A percentile compares a stretch with the other conserved stretches of the same genome.
These are phyloP conservation scores for Drosophila bunnanda DNA, from an alignment of 2,888 invertebrate species.

Conservation along the genomic window DNA sequence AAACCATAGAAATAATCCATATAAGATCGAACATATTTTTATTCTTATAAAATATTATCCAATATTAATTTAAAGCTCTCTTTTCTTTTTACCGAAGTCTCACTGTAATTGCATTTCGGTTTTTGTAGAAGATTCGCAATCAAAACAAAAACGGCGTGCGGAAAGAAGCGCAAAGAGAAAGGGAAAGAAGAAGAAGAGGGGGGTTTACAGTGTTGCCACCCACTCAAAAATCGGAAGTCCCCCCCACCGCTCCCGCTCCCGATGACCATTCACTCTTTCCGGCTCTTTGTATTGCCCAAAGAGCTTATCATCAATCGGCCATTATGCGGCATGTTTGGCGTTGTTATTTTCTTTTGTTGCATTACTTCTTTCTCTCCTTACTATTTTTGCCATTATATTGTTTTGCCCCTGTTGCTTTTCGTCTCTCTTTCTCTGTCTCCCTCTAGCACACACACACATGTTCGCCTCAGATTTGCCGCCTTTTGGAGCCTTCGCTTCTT, in stretches of 20 bases:
- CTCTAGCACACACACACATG: conserved; percentile 6
- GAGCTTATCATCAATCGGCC: conserved; percentile 57
- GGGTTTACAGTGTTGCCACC: conserved; percentile 34
- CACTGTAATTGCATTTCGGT: conserved; percentile 15
- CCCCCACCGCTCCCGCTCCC: conserved; percentile 20
- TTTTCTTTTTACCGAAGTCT: neutral
- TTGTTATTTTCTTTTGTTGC: conserved; percentile 50
- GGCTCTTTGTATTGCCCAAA: neutral
- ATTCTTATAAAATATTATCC: neutral
- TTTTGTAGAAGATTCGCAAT: conserved; percentile 38
- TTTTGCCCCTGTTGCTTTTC: conserved; percentile 33
- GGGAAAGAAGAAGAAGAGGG: conserved; percentile 1
- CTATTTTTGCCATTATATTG: conserved; percentile 53
- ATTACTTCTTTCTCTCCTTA: conserved; percentile 48
- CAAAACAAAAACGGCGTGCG: conserved; percentile 64
- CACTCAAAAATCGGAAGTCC: conserved; percentile 30
- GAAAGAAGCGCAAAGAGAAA: conserved; percentile 40
- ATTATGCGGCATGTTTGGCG: conserved; percentile 58
- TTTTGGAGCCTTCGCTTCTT: conserved; percentile 56
- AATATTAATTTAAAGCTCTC: no score
- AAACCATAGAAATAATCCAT: neutral
- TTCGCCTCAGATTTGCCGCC: conserved; percentile 45
- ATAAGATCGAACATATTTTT: neutral
- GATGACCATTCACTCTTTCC: neutral
- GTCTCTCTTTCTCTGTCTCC: neutral